Conservation (phyloP, 2,113 vertebrate species). For the Phainopepla nitens region DNA sequence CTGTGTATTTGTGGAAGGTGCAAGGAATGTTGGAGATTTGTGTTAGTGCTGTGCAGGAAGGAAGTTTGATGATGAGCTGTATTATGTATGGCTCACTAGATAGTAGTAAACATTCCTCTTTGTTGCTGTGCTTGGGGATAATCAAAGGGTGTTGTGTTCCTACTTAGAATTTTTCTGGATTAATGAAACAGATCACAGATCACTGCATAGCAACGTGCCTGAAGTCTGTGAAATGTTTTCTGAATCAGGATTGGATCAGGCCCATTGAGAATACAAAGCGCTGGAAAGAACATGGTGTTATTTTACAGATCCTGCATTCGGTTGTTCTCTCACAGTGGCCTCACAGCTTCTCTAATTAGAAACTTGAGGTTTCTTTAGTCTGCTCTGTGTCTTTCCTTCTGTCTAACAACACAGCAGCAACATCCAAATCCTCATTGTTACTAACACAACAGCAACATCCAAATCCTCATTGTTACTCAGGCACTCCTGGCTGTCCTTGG, state of each 20-base stretch:
- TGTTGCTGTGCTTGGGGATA: neutral
- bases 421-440: neutral
- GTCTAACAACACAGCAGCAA: neutral
- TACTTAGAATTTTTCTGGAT: constrained; percentile 34
- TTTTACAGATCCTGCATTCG: neutral
- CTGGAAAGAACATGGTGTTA: neutral
- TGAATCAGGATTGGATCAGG: constrained; percentile 33
- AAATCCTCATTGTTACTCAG: neutral
- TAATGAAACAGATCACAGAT: constrained; percentile 42
- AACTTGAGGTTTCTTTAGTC: neutral
- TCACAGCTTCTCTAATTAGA: neutral
- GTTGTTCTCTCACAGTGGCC: neutral
- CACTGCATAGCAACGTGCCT: constrained; percentile 18
- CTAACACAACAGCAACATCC: neutral
- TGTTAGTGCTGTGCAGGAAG: neutral
- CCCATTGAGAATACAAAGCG: constrained; percentile 18
- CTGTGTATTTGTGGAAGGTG: neutral
- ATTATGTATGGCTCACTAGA: neutral
- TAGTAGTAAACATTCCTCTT: constrained; percentile 3
- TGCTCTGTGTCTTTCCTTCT: neutral
- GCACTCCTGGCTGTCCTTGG: neutral
- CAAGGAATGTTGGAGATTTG: neutral
- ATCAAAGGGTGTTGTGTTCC: neutral
- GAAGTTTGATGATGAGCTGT: neutral
- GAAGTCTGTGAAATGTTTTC: constrained; percentile 23